Percentiles rank a stretch among this genome's conserved stretches.
Conservation (phyloP, 2,113 vertebrate genomes). For the Sapajus apella region DNA sequence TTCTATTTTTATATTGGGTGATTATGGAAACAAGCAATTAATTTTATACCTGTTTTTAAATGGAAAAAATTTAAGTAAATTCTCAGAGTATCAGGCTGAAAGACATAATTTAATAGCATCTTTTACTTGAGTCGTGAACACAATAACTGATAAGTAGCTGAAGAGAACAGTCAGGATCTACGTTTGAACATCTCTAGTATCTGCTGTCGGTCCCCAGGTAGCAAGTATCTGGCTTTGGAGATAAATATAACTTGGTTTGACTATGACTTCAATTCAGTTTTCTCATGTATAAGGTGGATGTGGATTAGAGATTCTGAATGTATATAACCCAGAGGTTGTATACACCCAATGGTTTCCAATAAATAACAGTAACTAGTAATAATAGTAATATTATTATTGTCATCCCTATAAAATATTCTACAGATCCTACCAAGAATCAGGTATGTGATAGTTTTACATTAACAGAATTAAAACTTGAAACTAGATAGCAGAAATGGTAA, state of each 20-base stretch:
- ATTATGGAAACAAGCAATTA: background rate
- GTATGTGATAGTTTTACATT: background rate
- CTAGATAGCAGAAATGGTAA: background rate
- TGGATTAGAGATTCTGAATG: background rate
- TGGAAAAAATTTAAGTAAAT: conserved; percentile 28
- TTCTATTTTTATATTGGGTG: background rate
- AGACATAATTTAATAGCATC: background rate
- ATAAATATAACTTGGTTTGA: background rate
- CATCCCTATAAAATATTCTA: background rate
- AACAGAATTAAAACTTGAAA: background rate
- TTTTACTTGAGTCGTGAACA: background rate
- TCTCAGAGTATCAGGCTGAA: background rate
- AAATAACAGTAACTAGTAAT: background rate
- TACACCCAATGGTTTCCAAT: background rate
- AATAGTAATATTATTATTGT: background rate
- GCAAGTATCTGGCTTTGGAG: background rate
- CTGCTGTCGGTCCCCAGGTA: background rate
- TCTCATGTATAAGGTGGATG: background rate
- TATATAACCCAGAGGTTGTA: background rate
- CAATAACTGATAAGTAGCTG: background rate
- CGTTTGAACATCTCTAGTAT: background rate
- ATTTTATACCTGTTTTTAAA: conserved; percentile 21
- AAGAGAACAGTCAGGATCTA: background rate
- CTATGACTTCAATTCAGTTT: background rate
- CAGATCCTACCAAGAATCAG: background rate